phyloP scores from a whole-genome alignment of 1,140 invertebrate genomes.

The Drosophila mayri region DNA sequence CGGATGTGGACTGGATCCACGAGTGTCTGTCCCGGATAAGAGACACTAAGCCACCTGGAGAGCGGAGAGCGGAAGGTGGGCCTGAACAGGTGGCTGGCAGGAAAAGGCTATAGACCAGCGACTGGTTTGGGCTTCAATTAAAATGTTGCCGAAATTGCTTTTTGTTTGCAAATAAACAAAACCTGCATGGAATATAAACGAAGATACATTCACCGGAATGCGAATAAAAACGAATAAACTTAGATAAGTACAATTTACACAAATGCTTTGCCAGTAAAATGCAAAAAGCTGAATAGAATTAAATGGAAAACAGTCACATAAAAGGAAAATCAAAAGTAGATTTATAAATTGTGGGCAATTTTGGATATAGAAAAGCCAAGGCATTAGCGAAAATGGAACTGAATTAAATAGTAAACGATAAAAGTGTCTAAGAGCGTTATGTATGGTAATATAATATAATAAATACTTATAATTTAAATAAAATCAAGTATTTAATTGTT shows the following conservation, averaged over 20 bases:
- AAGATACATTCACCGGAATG: constrained; percentile 14
- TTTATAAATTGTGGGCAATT: constrained; percentile 4
- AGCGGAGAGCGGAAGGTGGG: constrained; percentile 10
- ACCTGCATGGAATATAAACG: constrained; percentile 38
- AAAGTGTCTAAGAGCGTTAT: neutral
- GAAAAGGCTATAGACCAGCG: constrained; percentile 4
- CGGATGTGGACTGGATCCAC: constrained; percentile 28
- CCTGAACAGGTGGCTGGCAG: constrained; percentile 39
- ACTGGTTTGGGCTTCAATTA: constrained; percentile 63
- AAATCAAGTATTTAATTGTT: too few relatives aligned
- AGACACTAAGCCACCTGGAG: constrained; percentile 27
- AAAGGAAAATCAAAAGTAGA: constrained; percentile 1
- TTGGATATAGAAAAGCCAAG: neutral
- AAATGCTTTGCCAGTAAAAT: constrained; percentile 9
- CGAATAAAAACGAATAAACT: constrained; percentile 16
- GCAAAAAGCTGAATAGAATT: constrained; percentile 7
- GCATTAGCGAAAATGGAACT: neutral
- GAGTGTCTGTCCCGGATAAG: constrained; percentile 44
- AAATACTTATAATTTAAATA: too few relatives aligned
- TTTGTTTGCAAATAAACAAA: constrained; percentile 71
- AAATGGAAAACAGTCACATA: constrained; percentile 5
- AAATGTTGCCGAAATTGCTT: constrained; percentile 77
- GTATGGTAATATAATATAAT: neutral
- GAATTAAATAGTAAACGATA: neutral
- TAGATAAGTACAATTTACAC: constrained; percentile 2